These are phyloP conservation scores for Eunapius fragilis DNA, from an alignment of 37 sponge, comb jelly and placozoan species.

Conservation along the genomic window DNA sequence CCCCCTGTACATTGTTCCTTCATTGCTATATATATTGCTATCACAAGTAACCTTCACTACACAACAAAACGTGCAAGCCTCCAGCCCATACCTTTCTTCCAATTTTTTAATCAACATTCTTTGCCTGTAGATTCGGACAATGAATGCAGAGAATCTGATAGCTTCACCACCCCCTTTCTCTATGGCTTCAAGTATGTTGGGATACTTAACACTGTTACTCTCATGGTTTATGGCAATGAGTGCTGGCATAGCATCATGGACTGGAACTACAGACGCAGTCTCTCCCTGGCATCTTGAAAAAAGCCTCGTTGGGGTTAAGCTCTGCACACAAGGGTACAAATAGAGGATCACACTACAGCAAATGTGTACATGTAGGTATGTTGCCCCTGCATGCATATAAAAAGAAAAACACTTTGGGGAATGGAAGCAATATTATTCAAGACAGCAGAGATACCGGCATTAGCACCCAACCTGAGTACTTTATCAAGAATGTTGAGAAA, in stretches of 20 bases:
- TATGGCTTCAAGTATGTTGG: constrained; percentile 18
- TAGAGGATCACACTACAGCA: too few species aligned
- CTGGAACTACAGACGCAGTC: not conserved
- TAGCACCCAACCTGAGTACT: too few species aligned
- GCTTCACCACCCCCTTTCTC: not conserved
- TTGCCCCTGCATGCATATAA: too few species aligned
- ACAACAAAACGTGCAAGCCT: too few species aligned
- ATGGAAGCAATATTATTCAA: too few species aligned
- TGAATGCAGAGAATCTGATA: not conserved
- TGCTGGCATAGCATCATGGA: not conserved
- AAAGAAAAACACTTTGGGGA: too few species aligned
- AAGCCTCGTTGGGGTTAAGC: not conserved
- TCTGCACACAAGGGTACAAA: not conserved
- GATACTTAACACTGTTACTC: not conserved
- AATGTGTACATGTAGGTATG: too few species aligned
- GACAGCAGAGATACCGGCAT: too few species aligned
- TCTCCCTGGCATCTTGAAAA: not conserved
- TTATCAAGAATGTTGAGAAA: too few species aligned
- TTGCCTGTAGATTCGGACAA: constrained; percentile 24
- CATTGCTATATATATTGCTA: too few species aligned
- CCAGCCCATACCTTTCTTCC: not conserved
- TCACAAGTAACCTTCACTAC: too few species aligned
- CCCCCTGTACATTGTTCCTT: too few species aligned
- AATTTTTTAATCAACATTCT: not conserved
- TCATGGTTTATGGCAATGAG: not conserved